Evolutionary conservation across 2,797 vertebrate species (phyloP).

Genomic region (Periophthalmus magnuspinnatus): DNA sequence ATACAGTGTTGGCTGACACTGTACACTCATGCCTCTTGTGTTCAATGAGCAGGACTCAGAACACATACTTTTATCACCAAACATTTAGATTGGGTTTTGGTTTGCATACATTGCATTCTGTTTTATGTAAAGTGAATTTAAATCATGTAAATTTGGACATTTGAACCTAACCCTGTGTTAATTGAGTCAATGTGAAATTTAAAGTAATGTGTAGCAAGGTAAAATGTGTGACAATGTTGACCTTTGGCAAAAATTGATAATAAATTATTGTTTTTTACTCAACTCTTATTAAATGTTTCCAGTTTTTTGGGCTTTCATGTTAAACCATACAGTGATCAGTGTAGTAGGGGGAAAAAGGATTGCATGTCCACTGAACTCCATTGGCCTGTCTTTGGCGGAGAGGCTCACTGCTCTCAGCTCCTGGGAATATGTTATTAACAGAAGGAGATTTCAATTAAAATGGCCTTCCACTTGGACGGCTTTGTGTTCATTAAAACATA

Average conservation of each 20-base stretch:
- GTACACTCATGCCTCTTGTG: constrained; percentile 42
- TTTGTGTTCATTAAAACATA: constrained; percentile 92
- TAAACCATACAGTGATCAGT: neutral
- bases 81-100: constrained; percentile 17
- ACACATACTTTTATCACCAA: constrained; percentile 39
- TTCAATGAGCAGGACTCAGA: constrained; percentile 72
- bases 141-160: constrained; percentile 85
- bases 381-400: constrained; percentile 77
- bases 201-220: constrained; percentile 87
- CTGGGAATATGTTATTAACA: constrained; percentile 80
- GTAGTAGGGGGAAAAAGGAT: neutral
- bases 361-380: constrained; percentile 31
- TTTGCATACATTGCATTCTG: constrained; percentile 45
- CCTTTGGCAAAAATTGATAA: constrained; percentile 82
- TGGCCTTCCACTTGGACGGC: constrained; percentile 86
- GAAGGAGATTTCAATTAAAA: constrained; percentile 95
- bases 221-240: constrained; percentile 91
- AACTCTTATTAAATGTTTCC: constrained; percentile 18
- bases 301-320: neutral
- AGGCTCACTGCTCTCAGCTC: constrained; percentile 76
- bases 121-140: constrained; percentile 68
- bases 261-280: constrained; percentile 92
- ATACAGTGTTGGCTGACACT: constrained; percentile 31
- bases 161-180: constrained; percentile 84
- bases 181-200: constrained; percentile 87